Base-by-base conservation (phyloP, 1,140 invertebrate genomes). In the Solenopsis fugax region DNA sequence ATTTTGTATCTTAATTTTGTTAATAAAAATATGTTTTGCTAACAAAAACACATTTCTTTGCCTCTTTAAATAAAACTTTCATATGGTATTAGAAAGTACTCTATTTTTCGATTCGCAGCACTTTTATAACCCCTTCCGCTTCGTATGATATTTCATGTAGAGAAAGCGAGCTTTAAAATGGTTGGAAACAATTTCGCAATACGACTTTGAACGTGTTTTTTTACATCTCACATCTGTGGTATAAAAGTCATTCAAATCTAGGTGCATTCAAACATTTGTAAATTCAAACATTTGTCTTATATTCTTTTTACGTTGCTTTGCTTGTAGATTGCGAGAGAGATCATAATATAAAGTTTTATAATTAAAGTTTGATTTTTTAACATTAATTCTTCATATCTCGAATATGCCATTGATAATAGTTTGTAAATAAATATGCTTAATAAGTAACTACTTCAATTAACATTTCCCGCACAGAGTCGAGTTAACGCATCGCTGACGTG, bases 291-390 rank as follows among this genome's bases (percentile, higher is more conserved):
- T 21, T 60, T 62, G 13, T 9, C 45, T 16, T 12, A 0, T 29
- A 29, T 6, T 52, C n/a, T 2, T 50, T n/a, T 18, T 6, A 73
- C 5, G 12, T 9, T 5, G 48, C 10, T 9, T 50, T 10, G 34
- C 1, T 18, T 52, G 16, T n/a, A 1, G 13, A n/a, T 12, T 45
- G 5, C 10, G 13, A 24, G 10, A 41, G 13, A 24, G 10, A 41
- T 9, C 6, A 5, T 41, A 41, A 41, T 41, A 41, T 41, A 41
- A 29, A 29, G 4, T 41, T 41, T 48, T 48, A 48, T 13, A 29
- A 1, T 48, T 48, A 50, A n/a, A 54, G n/a, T n/a, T n/a, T n/a
- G 0, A 67, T 67, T 67, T 67, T 72, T 67, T 72, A 52, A 50
- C 9, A 71, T 72, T 72, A 65, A 62, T 62, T 62, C 10, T 69